Evolutionary conservation across 2,113 vertebrate species (phyloP).

Genomic region (Leptobrachium ailaonicum): DNA sequence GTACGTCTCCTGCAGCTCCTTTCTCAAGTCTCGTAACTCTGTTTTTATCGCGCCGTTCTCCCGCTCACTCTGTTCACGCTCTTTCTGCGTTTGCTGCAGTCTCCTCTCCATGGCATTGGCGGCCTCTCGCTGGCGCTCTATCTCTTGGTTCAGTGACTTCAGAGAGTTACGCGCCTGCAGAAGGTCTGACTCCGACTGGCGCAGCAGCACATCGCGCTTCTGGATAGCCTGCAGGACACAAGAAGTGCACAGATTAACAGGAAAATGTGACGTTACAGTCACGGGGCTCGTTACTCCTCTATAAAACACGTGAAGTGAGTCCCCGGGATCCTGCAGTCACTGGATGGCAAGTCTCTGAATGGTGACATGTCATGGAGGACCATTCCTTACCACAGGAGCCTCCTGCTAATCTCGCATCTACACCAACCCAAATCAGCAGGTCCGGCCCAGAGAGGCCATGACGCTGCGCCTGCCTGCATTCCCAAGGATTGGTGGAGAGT

Average conservation of each 20-base stretch:
- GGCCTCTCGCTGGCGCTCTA: conserved; percentile 54
- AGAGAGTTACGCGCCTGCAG: conserved; percentile 55
- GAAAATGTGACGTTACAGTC: too few species aligned
- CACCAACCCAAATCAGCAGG: too few species aligned
- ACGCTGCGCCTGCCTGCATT: too few species aligned
- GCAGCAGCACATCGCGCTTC: conserved; percentile 60
- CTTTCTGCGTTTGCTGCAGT: conserved; percentile 55
- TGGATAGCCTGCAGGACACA: conserved; percentile 59
- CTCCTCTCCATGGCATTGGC: conserved; percentile 50
- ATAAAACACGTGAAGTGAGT: too few species aligned
- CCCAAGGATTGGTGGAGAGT: too few species aligned
- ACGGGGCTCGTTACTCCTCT: too few species aligned
- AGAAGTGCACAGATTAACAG: neutral
- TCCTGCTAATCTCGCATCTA: too few species aligned
- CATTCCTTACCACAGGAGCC: too few species aligned
- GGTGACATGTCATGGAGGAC: too few species aligned
- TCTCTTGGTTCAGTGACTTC: conserved; percentile 55
- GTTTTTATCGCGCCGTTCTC: conserved; percentile 50
- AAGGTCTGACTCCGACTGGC: conserved; percentile 61
- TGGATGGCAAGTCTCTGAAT: too few species aligned
- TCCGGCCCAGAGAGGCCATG: too few species aligned
- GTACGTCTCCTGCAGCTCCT: conserved; percentile 56
- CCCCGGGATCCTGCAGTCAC: too few species aligned
- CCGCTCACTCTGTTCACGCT: conserved; percentile 52
- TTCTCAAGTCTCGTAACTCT: conserved; percentile 57